These are phyloP conservation scores for Helicoverpa assulta DNA, from an alignment of 2,888 invertebrate genomes.

Conservation along the genomic window DNA sequence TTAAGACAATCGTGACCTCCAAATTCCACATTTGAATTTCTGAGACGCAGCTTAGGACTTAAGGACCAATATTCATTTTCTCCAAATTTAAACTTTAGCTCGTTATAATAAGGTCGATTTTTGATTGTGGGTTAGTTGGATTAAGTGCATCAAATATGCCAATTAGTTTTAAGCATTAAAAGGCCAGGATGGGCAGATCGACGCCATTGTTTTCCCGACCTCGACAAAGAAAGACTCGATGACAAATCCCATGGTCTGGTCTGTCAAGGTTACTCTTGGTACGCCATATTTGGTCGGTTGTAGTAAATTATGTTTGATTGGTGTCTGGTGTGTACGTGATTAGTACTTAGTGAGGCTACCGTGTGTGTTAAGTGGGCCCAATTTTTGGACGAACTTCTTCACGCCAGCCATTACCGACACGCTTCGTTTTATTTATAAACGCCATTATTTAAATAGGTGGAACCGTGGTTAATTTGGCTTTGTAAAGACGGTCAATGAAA, in stretches of 20 bases:
- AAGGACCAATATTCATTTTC: constrained; percentile 53
- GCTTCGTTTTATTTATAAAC: constrained; percentile 30
- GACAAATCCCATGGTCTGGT: constrained; percentile 78
- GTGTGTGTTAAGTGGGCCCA: constrained; percentile 36
- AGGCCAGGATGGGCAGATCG: constrained; percentile 82
- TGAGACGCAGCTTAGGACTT: constrained; percentile 60
- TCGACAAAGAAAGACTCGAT: constrained; percentile 85
- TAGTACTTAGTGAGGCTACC: constrained; percentile 40
- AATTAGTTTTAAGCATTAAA: constrained; percentile 79
- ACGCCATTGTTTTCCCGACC: constrained; percentile 83
- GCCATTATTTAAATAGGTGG: constrained; percentile 10
- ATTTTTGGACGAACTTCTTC: constrained; percentile 11
- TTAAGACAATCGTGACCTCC: constrained; percentile 85
- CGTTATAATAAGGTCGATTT: constrained; percentile 43
- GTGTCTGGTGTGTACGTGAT: constrained; percentile 57
- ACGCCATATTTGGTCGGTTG: constrained; percentile 58
- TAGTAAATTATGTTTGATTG: constrained; percentile 65
- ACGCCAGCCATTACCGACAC: constrained; percentile 11
- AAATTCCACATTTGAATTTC: constrained; percentile 87
- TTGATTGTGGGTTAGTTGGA: constrained; percentile 48
- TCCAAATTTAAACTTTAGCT: constrained; percentile 38
- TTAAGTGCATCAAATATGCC: constrained; percentile 71
- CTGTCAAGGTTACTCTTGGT: constrained; percentile 83
- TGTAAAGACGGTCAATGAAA: not conserved
- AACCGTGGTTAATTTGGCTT: not conserved